Base-by-base conservation (phyloP, 1,140 invertebrate genomes). In the Manduca sexta region DNA sequence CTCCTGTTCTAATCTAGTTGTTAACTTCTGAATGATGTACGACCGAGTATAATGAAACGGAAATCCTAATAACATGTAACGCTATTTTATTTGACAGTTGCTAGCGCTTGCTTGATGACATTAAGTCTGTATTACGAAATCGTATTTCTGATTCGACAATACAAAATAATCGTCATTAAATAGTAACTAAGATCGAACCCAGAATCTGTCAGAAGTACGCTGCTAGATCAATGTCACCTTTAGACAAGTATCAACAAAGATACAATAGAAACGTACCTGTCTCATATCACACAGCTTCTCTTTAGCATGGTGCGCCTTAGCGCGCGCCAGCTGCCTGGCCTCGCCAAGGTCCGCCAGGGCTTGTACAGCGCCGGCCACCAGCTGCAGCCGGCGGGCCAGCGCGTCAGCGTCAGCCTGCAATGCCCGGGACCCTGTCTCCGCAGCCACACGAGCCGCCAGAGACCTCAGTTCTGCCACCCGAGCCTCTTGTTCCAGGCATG, bases 341-440 rank as follows among this genome's bases (percentile, higher is more conserved):
- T 94, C 93, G 5, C 93, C 93, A 17, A 93, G 90, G 67, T 94
- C 91, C 13, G 92, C 92, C 52, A 95, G 74, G 6, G 89, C 88
- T 35, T 91, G 90, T 3, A 95, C 88, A 10, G 92, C 90, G 51
- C 93, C 90, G 37, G 92, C 88, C 34, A 94, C 92, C 69, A 94
- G 90, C 62, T 93, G 90, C 30, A 95, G 87, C n/a, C 91, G 87
- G 47, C 90, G 88, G 12, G 92, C 93, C n/a, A 95, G 80, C 0
- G 91, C 90, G 56, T 94, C 92, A 5, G 94, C 89, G 65, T 95
- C 93, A n/a, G 90, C 89, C 30, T 92, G 90, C 34, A 95, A 82
- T 0, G 93, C 88, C 8, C 90, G 87, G 40, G 93, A 86, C 13
- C 93, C 93, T 14, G 94, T 92, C 64, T 93, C 92, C 3, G 90